Percentiles rank a stretch among this genome's conserved stretches.
Evolutionary conservation across 2,797 vertebrate genomes (phyloP).

Genomic region (Benthosema pterotum): DNA sequence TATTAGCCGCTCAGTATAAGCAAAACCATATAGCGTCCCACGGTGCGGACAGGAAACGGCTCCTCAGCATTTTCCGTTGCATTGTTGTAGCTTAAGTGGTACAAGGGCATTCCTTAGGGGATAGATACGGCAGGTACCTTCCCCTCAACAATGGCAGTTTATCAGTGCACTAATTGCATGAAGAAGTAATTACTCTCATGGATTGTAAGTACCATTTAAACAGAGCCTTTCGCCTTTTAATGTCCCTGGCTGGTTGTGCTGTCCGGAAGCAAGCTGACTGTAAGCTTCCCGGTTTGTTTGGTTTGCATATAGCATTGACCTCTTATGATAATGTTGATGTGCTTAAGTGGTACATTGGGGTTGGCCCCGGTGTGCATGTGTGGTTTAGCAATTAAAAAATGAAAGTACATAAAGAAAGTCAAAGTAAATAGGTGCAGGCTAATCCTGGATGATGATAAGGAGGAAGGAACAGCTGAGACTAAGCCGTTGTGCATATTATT

Average conservation of each 20-base stretch:
- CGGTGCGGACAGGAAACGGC: conserved; percentile 25
- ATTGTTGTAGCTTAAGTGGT: conserved; percentile 20
- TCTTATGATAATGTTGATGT: conserved; percentile 11
- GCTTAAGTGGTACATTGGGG: conserved; percentile 43
- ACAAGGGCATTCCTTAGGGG: conserved; percentile 23
- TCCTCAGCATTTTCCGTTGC: conserved; percentile 12
- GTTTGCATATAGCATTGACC: background rate
- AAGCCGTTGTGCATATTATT: conserved; percentile 72
- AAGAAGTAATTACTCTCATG: conserved; percentile 45
- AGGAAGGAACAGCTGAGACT: conserved; percentile 44
- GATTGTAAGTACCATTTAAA: conserved; percentile 43
- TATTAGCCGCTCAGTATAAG: conserved; percentile 50
- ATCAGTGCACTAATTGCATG: conserved; percentile 36
- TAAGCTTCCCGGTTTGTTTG: conserved; percentile 8
- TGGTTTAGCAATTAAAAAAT: conserved; percentile 30
- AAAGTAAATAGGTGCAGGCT: conserved; percentile 64
- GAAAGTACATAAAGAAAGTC: conserved; percentile 18
- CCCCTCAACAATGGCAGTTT: conserved; percentile 37
- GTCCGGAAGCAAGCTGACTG: conserved; percentile 10
- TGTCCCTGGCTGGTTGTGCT: conserved; percentile 51
- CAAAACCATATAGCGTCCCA: conserved; percentile 48
- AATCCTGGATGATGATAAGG: conserved; percentile 72
- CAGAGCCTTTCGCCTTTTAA: conserved; percentile 41
- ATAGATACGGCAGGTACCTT: conserved; percentile 30
- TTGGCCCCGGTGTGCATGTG: conserved; percentile 20